Evolutionary conservation across 1,140 invertebrate genomes (phyloP), one percentile per base, ranked within the genome.

Genomic region (Zaprionus ornatus): DNA sequence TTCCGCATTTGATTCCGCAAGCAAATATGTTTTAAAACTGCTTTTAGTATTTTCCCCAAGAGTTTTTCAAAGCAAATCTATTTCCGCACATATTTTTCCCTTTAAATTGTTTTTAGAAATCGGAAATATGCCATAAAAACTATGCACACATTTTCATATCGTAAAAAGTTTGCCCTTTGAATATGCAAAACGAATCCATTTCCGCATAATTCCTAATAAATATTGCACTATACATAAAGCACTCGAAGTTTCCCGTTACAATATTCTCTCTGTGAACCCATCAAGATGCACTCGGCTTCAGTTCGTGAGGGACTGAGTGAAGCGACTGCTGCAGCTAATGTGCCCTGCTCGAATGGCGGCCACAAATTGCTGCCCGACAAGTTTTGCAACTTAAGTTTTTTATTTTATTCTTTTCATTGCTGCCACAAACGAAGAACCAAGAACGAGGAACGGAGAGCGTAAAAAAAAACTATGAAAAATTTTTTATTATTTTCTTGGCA

Each of bases 361-460:
- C 42, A 45, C 57, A 66, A 82, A 60, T 69, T 60, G 32, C 52
- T 60, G 73, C 40, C 52, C 15, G 69, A 78, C 74, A 82, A 82
- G 75, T 82, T 45, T 82, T 63, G 29, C 10, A 68, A 68, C 54
- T 61, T 29, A 21, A 84, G 48, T 69, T 77, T 45, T 79, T 29
- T 50, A 45, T 61, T 32, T 42, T 45, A 45, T 45, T 17, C n/a
- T 2, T 45, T 45, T 17, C 40, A 45, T 40, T 17, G 40, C 35
- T 40, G 12, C 13, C 40, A 55, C 54, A 57, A 56, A 67, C 21
- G 55, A 66, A 19, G 17, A 12, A 29, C 17, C 13, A 35, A 55
- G 23, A 17, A 55, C 25, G 25, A 25, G 17, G 10, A 42, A 1
- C 5, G 12, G 4, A 37, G 21, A 52, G 25, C 9, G 15, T 15